phyloP scores from a whole-genome alignment of 2,113 vertebrate species.

The Psittacara wagleri region DNA sequence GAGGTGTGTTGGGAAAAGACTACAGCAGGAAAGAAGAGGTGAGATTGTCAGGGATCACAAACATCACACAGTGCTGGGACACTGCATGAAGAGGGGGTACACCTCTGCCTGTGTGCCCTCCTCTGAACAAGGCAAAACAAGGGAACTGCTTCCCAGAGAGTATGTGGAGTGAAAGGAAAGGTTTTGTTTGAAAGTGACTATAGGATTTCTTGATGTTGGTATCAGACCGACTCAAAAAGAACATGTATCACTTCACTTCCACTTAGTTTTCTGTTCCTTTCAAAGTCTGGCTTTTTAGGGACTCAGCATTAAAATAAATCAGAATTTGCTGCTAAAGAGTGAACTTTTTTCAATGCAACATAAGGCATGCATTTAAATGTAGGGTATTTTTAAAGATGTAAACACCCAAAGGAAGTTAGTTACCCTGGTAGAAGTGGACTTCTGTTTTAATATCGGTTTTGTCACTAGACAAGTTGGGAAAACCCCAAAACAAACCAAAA shows the following conservation, averaged over 20 bases:
- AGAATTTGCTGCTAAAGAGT: not conserved
- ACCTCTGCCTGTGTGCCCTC: not conserved
- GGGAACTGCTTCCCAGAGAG: not conserved
- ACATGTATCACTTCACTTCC: not conserved
- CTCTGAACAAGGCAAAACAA: not conserved
- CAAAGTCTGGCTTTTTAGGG: slow-evolving; percentile 21
- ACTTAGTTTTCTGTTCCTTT: not conserved
- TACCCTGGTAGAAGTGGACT: not conserved
- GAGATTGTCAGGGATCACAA: not conserved
- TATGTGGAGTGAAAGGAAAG: not conserved
- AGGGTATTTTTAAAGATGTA: not conserved
- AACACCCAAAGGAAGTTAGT: not conserved
- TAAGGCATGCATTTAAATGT: not conserved
- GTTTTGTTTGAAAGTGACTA: not conserved
- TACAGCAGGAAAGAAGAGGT: not conserved
- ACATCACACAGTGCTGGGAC: not conserved
- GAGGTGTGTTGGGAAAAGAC: not conserved
- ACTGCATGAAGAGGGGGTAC: fast-evolving
- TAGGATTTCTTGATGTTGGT: not conserved
- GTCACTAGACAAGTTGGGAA: not conserved
- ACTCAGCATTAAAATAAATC: slow-evolving; percentile 21
- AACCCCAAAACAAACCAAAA: not conserved
- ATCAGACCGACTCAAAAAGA: not conserved
- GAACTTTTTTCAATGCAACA: not conserved
- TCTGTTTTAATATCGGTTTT: not conserved